Evolutionary conservation across 2,888 invertebrate species (phyloP), one percentile per base, ranked within the genome.

Genomic region (Charanyca ferruginea): DNA sequence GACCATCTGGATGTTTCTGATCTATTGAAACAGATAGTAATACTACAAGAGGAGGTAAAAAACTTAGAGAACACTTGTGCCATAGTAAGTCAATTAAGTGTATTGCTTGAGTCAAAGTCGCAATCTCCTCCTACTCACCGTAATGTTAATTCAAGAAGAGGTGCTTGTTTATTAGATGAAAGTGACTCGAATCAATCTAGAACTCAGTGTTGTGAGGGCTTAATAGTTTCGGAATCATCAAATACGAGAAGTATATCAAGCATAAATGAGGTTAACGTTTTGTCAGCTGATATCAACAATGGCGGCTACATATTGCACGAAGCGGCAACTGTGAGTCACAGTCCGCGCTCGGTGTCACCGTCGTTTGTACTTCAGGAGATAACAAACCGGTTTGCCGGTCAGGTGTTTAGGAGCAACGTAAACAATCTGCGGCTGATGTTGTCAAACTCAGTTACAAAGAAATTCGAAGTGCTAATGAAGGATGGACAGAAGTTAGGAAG

Each of bases 201-300:
- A n/a, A n/a, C n/a, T n/a, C n/a, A n/a, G n/a, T n/a, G n/a, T n/a
- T n/a, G n/a, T n/a, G n/a, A n/a, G n/a, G n/a, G n/a, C n/a, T n/a
- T 16, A 16, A 13, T 22, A 13, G 7, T 22, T 4, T 35, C 35
- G 3, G 35, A 35, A 35, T 52, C 2, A 52, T 16, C 52, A 35
- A 16, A 35, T 22, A 2, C 3, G 49, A 32, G 3, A 3, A 3
- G 13, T 28, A 0, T 6, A 0, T n/a, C 25, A 48, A 48, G 25
- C n/a, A 5, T 25, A 32, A 51, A 32, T 51, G 32, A 13, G 8
- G 20, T 32, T 7, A 32, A 13, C 22, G 20, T 7, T 8, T 9
- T 52, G 20, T 52, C 48, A 35, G 51, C 51, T 52, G 51, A 35
- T 52, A 8, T 8, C 1, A 28, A 20, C n/a, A n/a, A n/a, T n/a